These are phyloP conservation scores for Limonius californicus DNA, from an alignment of 1,140 invertebrate species.

Conservation along the genomic window DNA sequence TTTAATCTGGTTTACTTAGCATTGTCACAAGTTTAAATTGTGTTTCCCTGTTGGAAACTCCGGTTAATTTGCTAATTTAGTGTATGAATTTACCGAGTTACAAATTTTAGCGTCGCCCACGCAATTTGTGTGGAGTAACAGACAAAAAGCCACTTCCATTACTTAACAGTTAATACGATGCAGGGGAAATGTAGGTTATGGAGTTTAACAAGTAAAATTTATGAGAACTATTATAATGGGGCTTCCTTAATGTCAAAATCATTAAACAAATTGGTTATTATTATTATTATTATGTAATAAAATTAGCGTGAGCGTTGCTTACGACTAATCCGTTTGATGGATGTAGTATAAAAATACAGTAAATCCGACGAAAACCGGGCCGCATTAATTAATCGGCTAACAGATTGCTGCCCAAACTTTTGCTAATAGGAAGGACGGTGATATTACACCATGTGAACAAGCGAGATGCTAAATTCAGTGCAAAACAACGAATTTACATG, in stretches of 20 bases:
- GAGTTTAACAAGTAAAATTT: not conserved
- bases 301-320: too few species aligned
- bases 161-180: too few species aligned
- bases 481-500: slow-evolving; percentile 25
- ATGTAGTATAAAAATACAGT: too few species aligned
- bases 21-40: slow-evolving; percentile 1
- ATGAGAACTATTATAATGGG: too few species aligned
- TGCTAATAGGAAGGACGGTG: not conserved
- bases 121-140: not conserved
- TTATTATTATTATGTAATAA: too few species aligned
- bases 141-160: slow-evolving; percentile 1
- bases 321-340: too few species aligned
- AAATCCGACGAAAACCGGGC: too few species aligned
- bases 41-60: not conserved
- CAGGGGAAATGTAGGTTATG: too few species aligned
- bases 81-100: not conserved
- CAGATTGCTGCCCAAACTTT: too few species aligned
- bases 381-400: too few species aligned
- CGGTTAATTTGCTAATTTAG: not conserved
- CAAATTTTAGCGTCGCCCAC: not conserved
- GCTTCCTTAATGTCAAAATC: too few species aligned
- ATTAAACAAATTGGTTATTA: too few species aligned
- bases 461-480: not conserved
- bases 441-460: not conserved
- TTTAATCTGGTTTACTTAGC: slow-evolving; percentile 1